Percentiles rank a stretch among this genome's conserved stretches.
Conservation (phyloP, 2,113 vertebrate genomes). For the Cyprinus carpio region DNA sequence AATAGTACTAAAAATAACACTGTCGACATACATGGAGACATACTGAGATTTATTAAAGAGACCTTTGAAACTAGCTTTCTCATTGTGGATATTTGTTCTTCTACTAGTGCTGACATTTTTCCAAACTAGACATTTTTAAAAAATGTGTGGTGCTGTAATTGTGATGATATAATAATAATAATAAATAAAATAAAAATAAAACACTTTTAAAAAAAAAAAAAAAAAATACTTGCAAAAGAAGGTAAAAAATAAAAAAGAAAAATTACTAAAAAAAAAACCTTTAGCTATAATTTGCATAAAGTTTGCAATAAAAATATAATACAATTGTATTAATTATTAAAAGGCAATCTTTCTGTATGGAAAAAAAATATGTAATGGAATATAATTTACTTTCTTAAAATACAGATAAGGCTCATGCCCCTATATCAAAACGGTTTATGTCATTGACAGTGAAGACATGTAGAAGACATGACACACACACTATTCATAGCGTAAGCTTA, state of each 20-base stretch:
- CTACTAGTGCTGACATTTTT: neutral
- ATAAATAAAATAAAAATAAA: too few relatives aligned
- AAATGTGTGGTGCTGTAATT: neutral
- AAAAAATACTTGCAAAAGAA: too few relatives aligned
- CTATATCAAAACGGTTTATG: neutral
- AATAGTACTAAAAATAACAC: too few relatives aligned
- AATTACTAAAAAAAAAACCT: too few relatives aligned
- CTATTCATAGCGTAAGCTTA: neutral
- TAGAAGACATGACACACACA: neutral
- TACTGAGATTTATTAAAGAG: neutral
- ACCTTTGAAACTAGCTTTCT: neutral
- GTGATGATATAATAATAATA: too few relatives aligned
- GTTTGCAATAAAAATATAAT: neutral
- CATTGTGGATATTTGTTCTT: too few relatives aligned
- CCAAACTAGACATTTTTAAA: neutral
- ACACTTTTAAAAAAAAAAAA: too few relatives aligned
- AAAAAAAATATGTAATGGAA: neutral
- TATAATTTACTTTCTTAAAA: neutral
- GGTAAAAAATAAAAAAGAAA: too few relatives aligned
- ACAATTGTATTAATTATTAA: neutral
- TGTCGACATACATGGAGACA: neutral
- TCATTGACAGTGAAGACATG: neutral
- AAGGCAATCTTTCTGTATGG: neutral
- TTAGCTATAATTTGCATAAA: neutral
- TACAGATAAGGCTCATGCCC: neutral